These are phyloP conservation scores for Ochlodes sylvanus DNA, from an alignment of 2,888 invertebrate species.

Conservation along the genomic window DNA sequence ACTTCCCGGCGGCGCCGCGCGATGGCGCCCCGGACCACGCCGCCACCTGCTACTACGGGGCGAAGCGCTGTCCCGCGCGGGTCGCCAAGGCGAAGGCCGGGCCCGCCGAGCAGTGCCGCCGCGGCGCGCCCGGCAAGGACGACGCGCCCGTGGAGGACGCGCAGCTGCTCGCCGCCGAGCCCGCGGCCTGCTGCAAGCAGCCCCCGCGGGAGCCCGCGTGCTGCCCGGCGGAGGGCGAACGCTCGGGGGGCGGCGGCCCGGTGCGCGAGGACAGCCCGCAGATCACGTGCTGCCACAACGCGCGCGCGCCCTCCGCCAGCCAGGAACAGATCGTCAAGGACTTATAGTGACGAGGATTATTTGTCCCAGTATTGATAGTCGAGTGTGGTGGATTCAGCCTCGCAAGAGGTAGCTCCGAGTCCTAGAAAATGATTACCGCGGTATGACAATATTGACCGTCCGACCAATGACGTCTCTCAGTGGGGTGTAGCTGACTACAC, in stretches of 20 bases:
- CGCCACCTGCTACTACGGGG: constrained; percentile 71
- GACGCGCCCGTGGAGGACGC: constrained; percentile 60
- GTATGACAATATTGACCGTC: no score
- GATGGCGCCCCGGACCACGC: constrained; percentile 52
- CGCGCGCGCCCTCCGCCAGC: constrained; percentile 63
- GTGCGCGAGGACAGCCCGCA: constrained; percentile 70
- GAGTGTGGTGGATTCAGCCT: no score
- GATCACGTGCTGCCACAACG: constrained; percentile 69
- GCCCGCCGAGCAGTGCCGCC: constrained; percentile 52
- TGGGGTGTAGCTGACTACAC: no score
- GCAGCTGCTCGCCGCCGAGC: constrained; percentile 62
- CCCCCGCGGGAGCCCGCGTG: constrained; percentile 51
- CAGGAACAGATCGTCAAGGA: constrained; percentile 71
- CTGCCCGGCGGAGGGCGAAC: constrained; percentile 44
- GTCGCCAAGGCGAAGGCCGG: constrained; percentile 65
- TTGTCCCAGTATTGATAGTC: no score
- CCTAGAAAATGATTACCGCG: no score
- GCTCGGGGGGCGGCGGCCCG: no score
- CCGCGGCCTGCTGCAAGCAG: constrained; percentile 55
- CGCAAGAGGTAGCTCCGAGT: no score
- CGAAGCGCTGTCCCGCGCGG: constrained; percentile 72
- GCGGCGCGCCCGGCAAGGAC: constrained; percentile 42
- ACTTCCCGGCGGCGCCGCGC: constrained; percentile 71
- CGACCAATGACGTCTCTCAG: no score
- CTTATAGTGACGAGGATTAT: constrained; percentile 37